Conservation (phyloP, 2,113 vertebrate genomes). For the Mustela nigripes region DNA sequence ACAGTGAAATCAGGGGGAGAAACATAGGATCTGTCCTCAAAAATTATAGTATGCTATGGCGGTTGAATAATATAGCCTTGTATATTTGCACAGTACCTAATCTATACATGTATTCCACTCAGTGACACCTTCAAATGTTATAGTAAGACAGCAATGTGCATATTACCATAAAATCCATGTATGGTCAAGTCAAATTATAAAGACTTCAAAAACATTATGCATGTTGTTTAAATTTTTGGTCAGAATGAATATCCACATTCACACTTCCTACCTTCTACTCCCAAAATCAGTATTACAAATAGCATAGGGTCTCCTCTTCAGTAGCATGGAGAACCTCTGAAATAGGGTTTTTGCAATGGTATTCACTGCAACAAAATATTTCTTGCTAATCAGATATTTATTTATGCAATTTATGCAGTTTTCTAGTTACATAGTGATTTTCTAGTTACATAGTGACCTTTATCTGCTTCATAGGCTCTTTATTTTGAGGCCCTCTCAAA, state of each 20-base stretch:
- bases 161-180: not conserved
- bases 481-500: conserved; percentile 23
- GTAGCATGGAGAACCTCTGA: not conserved
- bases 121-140: not conserved
- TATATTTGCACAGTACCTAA: not conserved
- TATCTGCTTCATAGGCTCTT: not conserved
- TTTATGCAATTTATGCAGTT: not conserved
- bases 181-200: not conserved
- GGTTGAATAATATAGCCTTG: not conserved
- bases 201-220: not conserved
- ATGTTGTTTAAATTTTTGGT: conserved; percentile 16
- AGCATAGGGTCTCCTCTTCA: not conserved
- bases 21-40: not conserved
- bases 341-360: not conserved
- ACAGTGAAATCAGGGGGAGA: not conserved
- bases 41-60: not conserved
- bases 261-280: not conserved
- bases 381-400: not conserved
- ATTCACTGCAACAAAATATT: not conserved
- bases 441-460: not conserved
- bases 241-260: not conserved
- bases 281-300: not conserved
- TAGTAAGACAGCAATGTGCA: not conserved
- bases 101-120: not conserved
- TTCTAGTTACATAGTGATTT: not conserved